phyloP scores from a whole-genome alignment of 2,113 vertebrate genomes.

The Suncus etruscus region DNA sequence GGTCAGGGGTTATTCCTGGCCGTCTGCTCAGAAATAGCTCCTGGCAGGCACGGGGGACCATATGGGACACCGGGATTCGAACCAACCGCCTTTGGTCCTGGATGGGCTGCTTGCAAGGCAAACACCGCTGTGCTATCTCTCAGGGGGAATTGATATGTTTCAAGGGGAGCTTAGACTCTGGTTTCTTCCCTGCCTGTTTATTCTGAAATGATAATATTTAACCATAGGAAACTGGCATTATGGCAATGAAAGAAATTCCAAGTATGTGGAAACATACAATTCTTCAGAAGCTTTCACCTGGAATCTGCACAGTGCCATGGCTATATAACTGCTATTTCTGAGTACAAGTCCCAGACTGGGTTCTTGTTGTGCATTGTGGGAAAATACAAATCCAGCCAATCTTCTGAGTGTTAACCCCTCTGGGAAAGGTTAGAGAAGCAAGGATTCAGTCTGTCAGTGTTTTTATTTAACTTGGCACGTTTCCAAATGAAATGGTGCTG shows the following conservation, averaged over 20 bases:
- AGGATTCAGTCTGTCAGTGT: not conserved
- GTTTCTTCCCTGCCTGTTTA: not conserved
- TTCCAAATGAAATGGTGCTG: not conserved
- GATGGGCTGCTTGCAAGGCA: no score
- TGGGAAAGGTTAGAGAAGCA: not conserved
- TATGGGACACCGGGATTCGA: no score
- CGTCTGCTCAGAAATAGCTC: no score
- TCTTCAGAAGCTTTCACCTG: not conserved
- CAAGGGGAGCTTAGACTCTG: not conserved
- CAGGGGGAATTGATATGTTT: not conserved
- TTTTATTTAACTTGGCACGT: slow-evolving; percentile 25
- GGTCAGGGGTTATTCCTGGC: no score
- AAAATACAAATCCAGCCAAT: not conserved
- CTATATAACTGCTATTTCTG: not conserved
- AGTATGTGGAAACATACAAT: not conserved
- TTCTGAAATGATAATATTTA: not conserved
- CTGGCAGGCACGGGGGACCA: no score
- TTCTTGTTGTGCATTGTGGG: not conserved
- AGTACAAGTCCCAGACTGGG: not conserved
- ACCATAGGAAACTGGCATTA: not conserved
- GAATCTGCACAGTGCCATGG: not conserved
- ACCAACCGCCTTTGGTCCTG: no score
- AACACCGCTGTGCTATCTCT: no score
- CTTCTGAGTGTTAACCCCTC: not conserved
- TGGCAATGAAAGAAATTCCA: not conserved